Conservation (phyloP, 2,888 invertebrate species). For the Lepidocyrtoides sp. region DNA sequence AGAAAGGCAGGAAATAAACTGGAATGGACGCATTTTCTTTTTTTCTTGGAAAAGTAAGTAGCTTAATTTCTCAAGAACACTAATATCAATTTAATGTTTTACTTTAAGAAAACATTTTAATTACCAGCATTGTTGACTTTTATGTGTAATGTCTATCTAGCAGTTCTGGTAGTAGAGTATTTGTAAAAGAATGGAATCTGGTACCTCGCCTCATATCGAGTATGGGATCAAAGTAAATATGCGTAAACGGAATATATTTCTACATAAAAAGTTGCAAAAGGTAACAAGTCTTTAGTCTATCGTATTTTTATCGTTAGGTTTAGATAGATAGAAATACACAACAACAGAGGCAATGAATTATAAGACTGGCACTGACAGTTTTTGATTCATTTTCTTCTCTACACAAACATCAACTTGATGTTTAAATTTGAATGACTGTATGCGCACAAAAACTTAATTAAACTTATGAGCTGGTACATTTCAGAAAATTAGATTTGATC, state of each 20-base stretch:
- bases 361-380: constrained; percentile 44
- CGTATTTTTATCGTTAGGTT: no score
- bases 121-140: not conserved
- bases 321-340: no score
- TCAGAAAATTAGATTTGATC: constrained; percentile 76
- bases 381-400: constrained; percentile 18
- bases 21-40: not conserved
- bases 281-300: not conserved
- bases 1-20: not conserved
- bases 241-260: not conserved
- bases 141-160: no score
- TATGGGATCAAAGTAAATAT: not conserved
- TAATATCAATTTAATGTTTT: not conserved
- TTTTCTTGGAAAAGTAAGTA: no score
- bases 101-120: constrained; percentile 24
- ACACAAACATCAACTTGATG: constrained; percentile 14
- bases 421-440: constrained; percentile 36
- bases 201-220: not conserved
- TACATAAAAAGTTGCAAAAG: not conserved
- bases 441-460: constrained; percentile 69
- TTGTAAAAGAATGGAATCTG: not conserved
- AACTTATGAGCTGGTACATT: constrained; percentile 73
- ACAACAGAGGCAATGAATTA: no score
- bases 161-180: no score
- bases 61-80: not conserved